A percentile compares a stretch with the other conserved stretches of the same genome.
These are phyloP conservation scores for Rhinopomastus cyanomelas DNA, from an alignment of 2,113 vertebrate genomes.

Conservation along the genomic window DNA sequence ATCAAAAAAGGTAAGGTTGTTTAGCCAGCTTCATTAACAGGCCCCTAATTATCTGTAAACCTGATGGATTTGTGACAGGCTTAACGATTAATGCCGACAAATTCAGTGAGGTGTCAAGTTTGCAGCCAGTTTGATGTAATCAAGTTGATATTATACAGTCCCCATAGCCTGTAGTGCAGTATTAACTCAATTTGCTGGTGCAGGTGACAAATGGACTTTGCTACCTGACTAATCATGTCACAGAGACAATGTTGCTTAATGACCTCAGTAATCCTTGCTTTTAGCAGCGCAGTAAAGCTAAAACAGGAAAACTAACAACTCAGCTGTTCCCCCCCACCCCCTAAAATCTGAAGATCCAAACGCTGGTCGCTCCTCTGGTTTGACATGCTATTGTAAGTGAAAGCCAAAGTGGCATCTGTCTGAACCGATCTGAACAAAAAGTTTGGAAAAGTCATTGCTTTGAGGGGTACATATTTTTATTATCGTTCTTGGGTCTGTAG, in stretches of 20 bases:
- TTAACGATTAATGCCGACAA: conserved; percentile 99
- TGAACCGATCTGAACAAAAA: conserved; percentile 64
- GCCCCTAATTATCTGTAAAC: conserved; percentile 99
- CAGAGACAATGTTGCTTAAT: conserved; percentile 96
- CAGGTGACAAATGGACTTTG: conserved; percentile 99
- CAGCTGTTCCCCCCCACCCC: conserved; percentile 46
- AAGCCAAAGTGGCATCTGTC: conserved; percentile 66
- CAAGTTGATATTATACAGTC: conserved; percentile 98
- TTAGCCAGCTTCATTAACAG: conserved; percentile 94
- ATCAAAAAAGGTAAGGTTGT: conserved; percentile 92
- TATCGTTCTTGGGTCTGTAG: conserved; percentile 10
- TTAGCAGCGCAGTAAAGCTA: conserved; percentile 84
- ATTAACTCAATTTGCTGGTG: conserved; percentile 97
- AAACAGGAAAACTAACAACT: conserved; percentile 73
- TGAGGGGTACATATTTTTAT: conserved; percentile 64
- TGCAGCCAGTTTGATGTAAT: conserved; percentile 98
- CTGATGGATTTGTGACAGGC: conserved; percentile 99
- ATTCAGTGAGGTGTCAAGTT: conserved; percentile 99
- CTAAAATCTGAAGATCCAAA: conserved; percentile 52
- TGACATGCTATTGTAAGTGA: conserved; percentile 65
- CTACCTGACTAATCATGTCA: conserved; percentile 99
- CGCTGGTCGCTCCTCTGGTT: conserved; percentile 57
- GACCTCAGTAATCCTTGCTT: conserved; percentile 90
- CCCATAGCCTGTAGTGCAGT: conserved; percentile 88
- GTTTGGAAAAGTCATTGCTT: conserved; percentile 67